Evolutionary conservation across 2,888 invertebrate genomes (phyloP).

Genomic region (Ornithoptera priamus): DNA sequence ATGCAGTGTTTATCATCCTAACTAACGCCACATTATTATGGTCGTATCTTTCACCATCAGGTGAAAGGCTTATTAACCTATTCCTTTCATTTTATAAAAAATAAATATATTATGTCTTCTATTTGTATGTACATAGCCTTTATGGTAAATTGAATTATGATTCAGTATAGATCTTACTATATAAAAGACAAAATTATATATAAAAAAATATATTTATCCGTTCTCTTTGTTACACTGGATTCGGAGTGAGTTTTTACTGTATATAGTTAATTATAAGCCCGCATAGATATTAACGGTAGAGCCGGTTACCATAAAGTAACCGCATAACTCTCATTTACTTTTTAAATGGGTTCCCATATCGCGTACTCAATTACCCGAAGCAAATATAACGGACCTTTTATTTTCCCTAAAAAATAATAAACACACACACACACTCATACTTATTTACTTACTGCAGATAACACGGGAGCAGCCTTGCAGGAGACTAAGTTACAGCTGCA

Average conservation of each 20-base stretch:
- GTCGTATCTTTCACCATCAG: no score
- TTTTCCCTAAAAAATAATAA: constrained; percentile 39
- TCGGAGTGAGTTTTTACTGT: neutral
- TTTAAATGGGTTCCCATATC: constrained; percentile 30
- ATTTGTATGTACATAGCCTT: no score
- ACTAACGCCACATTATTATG: no score
- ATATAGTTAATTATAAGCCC: neutral
- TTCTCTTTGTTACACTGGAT: no score
- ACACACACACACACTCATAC: constrained; percentile 45
- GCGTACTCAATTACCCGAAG: constrained; percentile 38
- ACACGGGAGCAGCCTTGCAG: constrained; percentile 56
- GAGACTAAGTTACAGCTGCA: constrained; percentile 40
- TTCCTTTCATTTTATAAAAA: no score
- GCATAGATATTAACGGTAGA: constrained; percentile 10
- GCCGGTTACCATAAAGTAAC: constrained; percentile 20
- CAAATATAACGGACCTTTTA: constrained; percentile 38
- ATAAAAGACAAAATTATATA: no score
- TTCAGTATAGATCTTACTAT: no score
- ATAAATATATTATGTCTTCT: no score
- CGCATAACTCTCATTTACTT: constrained; percentile 19
- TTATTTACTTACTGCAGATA: constrained; percentile 60
- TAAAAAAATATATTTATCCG: no score
- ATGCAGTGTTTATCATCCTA: no score
- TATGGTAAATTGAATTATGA: no score
- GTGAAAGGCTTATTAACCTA: no score